phyloP scores from a whole-genome alignment of 64 coral and sea anemone species.

The Astreopora myriophthalma region DNA sequence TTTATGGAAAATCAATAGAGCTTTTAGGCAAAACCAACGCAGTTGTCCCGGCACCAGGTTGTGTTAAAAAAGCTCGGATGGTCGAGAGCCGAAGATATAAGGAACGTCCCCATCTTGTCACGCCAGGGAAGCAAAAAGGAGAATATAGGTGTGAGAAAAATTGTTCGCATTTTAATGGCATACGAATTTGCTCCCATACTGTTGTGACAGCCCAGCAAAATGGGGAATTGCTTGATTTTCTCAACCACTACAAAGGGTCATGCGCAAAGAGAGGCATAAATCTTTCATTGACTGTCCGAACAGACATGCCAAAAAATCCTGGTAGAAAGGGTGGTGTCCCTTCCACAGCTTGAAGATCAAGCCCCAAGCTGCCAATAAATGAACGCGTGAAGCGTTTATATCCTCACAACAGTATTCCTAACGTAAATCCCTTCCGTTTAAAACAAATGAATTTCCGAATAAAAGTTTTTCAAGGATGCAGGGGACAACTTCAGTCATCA shows the following conservation, averaged over 20 bases:
- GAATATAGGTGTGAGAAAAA: constrained; percentile 35
- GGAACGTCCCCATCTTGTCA: constrained; percentile 27
- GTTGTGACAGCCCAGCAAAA: constrained; percentile 11
- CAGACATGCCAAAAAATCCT: constrained; percentile 49
- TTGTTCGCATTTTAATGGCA: constrained; percentile 10
- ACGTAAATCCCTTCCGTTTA: constrained; percentile 12
- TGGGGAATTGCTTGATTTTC: constrained; percentile 16
- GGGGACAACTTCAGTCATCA: background rate
- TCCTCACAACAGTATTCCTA: constrained; percentile 23
- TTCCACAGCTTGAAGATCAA: constrained; percentile 16
- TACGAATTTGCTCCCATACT: constrained; percentile 26
- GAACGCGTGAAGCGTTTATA: constrained; percentile 22
- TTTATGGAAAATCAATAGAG: constrained; percentile 6
- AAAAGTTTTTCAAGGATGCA: constrained; percentile 44
- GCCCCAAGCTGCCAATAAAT: constrained; percentile 2
- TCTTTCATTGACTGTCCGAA: background rate
- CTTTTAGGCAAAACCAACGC: constrained; percentile 16
- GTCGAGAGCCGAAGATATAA: constrained; percentile 20
- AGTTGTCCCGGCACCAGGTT: constrained; percentile 15
- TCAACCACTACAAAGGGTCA: background rate
- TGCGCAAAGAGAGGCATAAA: background rate
- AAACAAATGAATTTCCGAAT: constrained; percentile 20
- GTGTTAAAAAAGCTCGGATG: constrained; percentile 9
- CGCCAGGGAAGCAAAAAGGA: constrained; percentile 19
- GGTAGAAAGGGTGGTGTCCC: constrained; percentile 54